Evolutionary conservation across 2,113 vertebrate genomes (phyloP), one percentile per base, ranked within the genome.

Genomic region (Erythrolamprus reginae): DNA sequence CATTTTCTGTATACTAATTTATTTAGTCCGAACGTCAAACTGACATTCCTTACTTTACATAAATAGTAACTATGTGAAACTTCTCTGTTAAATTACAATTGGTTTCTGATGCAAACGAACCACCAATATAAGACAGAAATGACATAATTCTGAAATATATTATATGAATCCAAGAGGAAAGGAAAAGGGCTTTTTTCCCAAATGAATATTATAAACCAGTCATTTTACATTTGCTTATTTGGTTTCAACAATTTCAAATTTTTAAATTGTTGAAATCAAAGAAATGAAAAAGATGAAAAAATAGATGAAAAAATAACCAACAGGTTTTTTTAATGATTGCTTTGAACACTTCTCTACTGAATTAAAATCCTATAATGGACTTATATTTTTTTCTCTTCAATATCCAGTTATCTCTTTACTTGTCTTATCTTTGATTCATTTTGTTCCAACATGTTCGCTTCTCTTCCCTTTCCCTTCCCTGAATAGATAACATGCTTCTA

Each of bases 61-160:
- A 87, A 87, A 87, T 38, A 83, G 28, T 1, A 28, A 70, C 47
- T 90, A 70, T 77, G 13, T 86, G 24, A 90, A n/a, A 85, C 53
- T 26, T 48, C 13, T 86, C 13, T 56, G 7, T 58, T 88, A 50
- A 91, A 86, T 88, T 6, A 0, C 0, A 77, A 82, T 58, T 1
- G 42, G 87, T 9, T 52, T 88, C 15, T 91, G 90, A 82, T 77
- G 84, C 82, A 91, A 86, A 88, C 3, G 26, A 89, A 90, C 21
- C 85, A 77, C 84, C 85, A 56, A 53, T 0, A 1, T 92, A 94
- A 91, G 94, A 89, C 93, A 94, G 92, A 95, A 95, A 93, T 17
- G 90, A 90, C 89, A 94, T 85, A 90, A 45, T 93, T 53, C 92
- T 84, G 93, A 94, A 85, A 91, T 92, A 87, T 77, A 38, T 33